Percentiles rank a stretch among this genome's conserved stretches.
Evolutionary conservation across 2,888 invertebrate species (phyloP).

Genomic region (Lucinisca nassula): DNA sequence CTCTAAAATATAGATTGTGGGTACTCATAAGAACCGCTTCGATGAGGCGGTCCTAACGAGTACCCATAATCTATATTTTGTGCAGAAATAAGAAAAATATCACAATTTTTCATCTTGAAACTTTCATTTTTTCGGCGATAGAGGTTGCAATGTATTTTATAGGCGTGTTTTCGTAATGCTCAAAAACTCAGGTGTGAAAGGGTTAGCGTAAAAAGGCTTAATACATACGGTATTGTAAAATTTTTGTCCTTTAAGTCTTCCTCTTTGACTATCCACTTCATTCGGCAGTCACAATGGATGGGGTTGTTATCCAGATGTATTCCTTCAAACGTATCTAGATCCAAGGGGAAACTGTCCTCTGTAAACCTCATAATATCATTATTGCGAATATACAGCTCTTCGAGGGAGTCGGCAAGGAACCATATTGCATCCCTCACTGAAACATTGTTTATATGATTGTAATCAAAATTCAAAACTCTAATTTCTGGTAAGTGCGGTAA

Average conservation of each 20-base stretch:
- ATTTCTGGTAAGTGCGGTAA: conserved; percentile 59
- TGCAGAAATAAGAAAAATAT: no score
- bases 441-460: conserved; percentile 48
- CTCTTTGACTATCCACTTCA: conserved; percentile 53
- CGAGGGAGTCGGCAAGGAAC: conserved; percentile 35
- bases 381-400: conserved; percentile 52
- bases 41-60: no score
- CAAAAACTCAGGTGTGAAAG: no score
- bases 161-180: no score
- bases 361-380: conserved; percentile 56
- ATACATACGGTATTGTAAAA: conserved; percentile 33
- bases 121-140: no score
- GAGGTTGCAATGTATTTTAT: no score
- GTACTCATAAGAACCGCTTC: no score
- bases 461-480: conserved; percentile 51
- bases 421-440: conserved; percentile 28
- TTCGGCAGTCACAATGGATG: conserved; percentile 59
- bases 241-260: background rate
- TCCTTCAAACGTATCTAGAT: conserved; percentile 39
- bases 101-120: no score
- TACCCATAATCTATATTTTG: no score
- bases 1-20: no score
- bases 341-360: conserved; percentile 50
- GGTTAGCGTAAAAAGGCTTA: background rate
- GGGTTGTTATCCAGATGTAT: conserved; percentile 50